Base-by-base conservation (phyloP, 2,888 invertebrate genomes). In the Lydus trimaculatus region DNA sequence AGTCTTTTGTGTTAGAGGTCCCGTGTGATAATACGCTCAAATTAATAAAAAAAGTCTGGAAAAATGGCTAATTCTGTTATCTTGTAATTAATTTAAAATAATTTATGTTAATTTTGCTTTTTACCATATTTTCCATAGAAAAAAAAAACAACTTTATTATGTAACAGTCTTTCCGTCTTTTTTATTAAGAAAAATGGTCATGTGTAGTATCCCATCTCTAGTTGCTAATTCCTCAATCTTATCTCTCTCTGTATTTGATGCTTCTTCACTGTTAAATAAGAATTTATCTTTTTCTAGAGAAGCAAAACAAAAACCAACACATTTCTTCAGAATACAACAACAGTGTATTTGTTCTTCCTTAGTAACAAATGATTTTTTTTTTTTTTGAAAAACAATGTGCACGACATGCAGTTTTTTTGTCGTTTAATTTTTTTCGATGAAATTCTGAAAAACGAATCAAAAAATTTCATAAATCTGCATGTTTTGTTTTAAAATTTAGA, bases 11-110 rank as follows among this genome's bases (percentile, higher is more conserved):
- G 77, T 80, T 79, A 79, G 80, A 81, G 79, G 78, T 81, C 80
- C 81, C 79, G 79, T 81, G 81, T 82, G 82, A 82, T 81, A 82
- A 77, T 79, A 78, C 82, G 82, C 82, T 82, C 82, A 82, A 82
- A 77, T 43, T 43, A 43, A 43, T 8, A 43, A 43, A 17, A n/a
- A n/a, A 43, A 77, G 75, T 75, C 76, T 79, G 79, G 78, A 78
- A 78, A 75, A 43, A 79, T 75, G 75, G 73, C 76, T 78, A 76
- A 43, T 43, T 36, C n/a, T 43, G 43, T 43, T 43, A 2, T 43
- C 8, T 17, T 11, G 11, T 17, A 43, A 43, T 43, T 43, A 7
- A n/a, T 43, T 43, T 43, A 15, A 11, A 2, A 36, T 13, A 15
- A 15, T 13, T 13, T 8, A 31, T 7, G 31, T 31, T 36, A 36